Conservation (phyloP, 2,888 invertebrate genomes). For the Drosophila koepferae region DNA sequence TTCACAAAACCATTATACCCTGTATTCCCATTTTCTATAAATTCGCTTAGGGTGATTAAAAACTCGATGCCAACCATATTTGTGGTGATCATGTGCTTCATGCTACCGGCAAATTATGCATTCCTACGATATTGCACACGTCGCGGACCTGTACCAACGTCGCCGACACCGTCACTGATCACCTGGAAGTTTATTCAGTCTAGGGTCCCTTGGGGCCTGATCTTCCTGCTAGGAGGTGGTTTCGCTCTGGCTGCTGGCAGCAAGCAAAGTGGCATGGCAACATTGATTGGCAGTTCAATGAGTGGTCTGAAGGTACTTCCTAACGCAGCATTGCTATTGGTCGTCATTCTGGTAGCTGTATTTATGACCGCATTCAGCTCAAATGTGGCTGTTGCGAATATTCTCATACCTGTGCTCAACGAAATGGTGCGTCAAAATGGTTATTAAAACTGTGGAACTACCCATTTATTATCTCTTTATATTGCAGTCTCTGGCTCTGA, state of each 20-base stretch:
- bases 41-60: slow-evolving; percentile 88
- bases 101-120: slow-evolving; percentile 92
- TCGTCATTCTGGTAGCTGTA: slow-evolving; percentile 91
- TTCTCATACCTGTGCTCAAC: slow-evolving; percentile 93
- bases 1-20: no score
- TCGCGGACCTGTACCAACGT: slow-evolving; percentile 85
- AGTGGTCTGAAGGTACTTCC: slow-evolving; percentile 88
- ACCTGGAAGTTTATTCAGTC: slow-evolving; percentile 94
- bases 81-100: slow-evolving; percentile 92
- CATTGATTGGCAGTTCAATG: slow-evolving; percentile 90
- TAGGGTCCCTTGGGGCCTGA: slow-evolving; percentile 95
- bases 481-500: slow-evolving; percentile 88
- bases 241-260: slow-evolving; percentile 96
- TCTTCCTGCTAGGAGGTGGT: slow-evolving; percentile 95
- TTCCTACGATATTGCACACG: slow-evolving; percentile 89
- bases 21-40: neutral
- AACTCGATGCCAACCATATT: slow-evolving; percentile 94
- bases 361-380: slow-evolving; percentile 95
- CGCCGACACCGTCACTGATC: slow-evolving; percentile 89
- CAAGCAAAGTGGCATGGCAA: slow-evolving; percentile 91
- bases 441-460: neutral
- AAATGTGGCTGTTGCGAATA: slow-evolving; percentile 95
- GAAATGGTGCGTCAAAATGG: slow-evolving; percentile 87
- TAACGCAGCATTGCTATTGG: slow-evolving; percentile 89
- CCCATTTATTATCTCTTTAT: neutral